Evolutionary conservation across 2,113 vertebrate species (phyloP).

Genomic region (Ophthalmolycus amberensis): DNA sequence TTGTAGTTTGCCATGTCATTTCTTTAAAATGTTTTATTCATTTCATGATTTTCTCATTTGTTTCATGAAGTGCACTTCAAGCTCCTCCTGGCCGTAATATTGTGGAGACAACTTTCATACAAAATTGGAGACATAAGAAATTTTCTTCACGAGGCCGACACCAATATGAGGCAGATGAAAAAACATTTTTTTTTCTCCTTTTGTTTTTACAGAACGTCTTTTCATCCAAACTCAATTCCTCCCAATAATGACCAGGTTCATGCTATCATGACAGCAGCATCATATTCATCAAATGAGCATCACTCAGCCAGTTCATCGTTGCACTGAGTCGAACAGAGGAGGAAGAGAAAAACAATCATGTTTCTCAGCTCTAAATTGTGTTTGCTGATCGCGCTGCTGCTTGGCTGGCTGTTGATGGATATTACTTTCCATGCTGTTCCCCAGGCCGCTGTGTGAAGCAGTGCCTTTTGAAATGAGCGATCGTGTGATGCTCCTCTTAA

Average conservation of each 20-base stretch:
- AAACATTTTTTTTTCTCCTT: constrained; percentile 47
- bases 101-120: constrained; percentile 25
- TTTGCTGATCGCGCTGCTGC: constrained; percentile 80
- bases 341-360: constrained; percentile 76
- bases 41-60: not conserved
- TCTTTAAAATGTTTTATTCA: not conserved
- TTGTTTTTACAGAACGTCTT: constrained; percentile 54
- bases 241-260: constrained; percentile 66
- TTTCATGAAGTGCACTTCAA: not conserved
- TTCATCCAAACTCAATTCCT: constrained; percentile 69
- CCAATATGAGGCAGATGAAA: constrained; percentile 13
- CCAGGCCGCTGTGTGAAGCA: constrained; percentile 71
- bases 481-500: constrained; percentile 78
- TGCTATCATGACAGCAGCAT: constrained; percentile 65
- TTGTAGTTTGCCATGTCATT: not conserved
- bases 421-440: constrained; percentile 76
- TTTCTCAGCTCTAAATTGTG: constrained; percentile 80
- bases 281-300: constrained; percentile 76
- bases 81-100: not conserved
- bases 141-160: not conserved
- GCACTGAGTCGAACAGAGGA: constrained; percentile 53
- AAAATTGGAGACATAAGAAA: constrained; percentile 23
- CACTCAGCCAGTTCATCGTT: constrained; percentile 68
- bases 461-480: constrained; percentile 79
- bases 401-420: constrained; percentile 82